Conservation (phyloP, 1,140 invertebrate genomes). For the Pomacea maculata region DNA sequence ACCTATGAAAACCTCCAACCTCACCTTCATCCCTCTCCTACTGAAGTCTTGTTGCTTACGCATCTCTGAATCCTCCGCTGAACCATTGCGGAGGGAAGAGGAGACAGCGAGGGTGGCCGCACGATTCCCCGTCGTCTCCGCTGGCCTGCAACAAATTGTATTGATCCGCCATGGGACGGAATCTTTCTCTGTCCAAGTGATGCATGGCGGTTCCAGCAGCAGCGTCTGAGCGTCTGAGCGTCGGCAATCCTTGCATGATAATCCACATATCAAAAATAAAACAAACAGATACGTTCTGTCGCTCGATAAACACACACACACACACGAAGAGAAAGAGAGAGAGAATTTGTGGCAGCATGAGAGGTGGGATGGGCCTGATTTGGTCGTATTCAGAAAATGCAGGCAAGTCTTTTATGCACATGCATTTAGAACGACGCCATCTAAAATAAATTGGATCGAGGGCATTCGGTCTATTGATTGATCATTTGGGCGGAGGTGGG, state of each 20-base stretch:
- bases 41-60: no score
- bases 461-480: no score
- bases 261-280: neutral
- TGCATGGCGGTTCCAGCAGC: neutral
- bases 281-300: neutral
- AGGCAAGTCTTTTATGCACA: no score
- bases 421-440: no score
- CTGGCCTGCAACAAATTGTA: slow-evolving; percentile 10
- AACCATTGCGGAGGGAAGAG: no score
- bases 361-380: no score
- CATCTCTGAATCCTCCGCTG: no score
- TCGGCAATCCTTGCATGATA: neutral
- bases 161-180: neutral
- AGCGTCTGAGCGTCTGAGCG: neutral
- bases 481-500: no score
- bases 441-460: no score
- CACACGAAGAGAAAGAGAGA: neutral
- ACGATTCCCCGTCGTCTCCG: neutral
- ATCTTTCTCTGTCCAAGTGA: neutral
- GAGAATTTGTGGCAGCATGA: no score
- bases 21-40: neutral
- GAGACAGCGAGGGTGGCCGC: neutral
- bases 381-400: no score
- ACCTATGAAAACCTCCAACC: neutral
- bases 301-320: neutral